Conservation (phyloP, 2,113 vertebrate genomes). For the Barnardius zonarius region DNA sequence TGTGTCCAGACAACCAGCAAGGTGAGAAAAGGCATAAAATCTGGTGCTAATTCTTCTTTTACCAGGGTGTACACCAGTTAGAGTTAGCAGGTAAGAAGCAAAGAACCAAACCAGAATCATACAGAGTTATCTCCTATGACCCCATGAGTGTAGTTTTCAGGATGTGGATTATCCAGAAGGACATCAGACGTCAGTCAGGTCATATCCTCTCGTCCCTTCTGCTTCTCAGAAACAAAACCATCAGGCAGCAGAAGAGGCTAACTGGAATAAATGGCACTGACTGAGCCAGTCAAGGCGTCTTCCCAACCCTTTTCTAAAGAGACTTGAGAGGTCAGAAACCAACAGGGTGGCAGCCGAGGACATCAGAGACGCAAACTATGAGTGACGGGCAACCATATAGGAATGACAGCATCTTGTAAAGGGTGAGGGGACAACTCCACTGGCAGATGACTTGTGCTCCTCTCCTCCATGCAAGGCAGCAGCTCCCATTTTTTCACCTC, state of each 20-base stretch:
- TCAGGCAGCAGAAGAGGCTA: neutral
- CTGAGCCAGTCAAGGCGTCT: neutral
- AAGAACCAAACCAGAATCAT: neutral
- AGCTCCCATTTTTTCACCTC: neutral
- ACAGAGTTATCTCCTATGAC: neutral
- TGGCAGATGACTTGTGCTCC: neutral
- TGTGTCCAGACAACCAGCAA: neutral
- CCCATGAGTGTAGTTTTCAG: neutral
- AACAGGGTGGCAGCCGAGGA: neutral
- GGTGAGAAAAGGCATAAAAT: neutral
- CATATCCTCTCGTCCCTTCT: neutral
- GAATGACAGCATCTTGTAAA: neutral
- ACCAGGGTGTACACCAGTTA: neutral
- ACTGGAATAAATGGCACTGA: neutral
- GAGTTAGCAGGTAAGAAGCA: neutral
- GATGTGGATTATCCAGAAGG: neutral
- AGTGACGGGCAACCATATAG: neutral
- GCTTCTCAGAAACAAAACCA: neutral
- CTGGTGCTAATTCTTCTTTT: neutral
- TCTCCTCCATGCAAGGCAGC: neutral
- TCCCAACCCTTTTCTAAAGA: neutral
- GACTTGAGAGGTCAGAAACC: neutral
- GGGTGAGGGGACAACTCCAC: neutral
- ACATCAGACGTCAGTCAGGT: neutral
- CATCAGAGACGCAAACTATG: neutral